Conservation (phyloP, 2,797 vertebrate genomes). For the Clarias platycephalus region DNA sequence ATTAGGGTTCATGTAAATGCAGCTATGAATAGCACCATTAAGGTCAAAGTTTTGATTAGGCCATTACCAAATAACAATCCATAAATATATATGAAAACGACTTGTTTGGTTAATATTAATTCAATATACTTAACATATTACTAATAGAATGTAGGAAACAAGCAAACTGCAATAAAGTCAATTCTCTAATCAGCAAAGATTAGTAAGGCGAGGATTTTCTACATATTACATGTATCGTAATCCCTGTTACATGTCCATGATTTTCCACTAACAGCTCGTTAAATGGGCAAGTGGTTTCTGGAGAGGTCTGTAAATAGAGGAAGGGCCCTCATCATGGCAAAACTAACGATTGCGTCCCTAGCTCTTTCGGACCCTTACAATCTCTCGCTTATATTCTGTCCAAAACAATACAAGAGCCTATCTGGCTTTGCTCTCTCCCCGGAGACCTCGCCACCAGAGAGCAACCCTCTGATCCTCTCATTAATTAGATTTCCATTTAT, state of each 20-base stretch:
- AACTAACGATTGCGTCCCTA: constrained; percentile 53
- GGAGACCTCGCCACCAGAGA: constrained; percentile 61
- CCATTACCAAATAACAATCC: not conserved
- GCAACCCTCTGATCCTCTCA: constrained; percentile 67
- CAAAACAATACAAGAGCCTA: constrained; percentile 56
- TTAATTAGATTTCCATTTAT: constrained; percentile 74
- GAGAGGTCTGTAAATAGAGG: constrained; percentile 41
- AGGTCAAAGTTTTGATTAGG: not conserved
- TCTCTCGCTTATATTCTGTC: constrained; percentile 54
- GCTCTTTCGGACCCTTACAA: constrained; percentile 48
- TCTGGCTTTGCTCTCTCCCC: constrained; percentile 55
- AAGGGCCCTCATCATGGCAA: constrained; percentile 44
- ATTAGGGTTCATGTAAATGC: no score
- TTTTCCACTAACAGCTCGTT: constrained; percentile 49
- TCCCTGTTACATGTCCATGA: constrained; percentile 45
- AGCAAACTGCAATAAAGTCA: not conserved
- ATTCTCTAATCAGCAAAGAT: constrained; percentile 39
- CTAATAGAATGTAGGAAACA: not conserved
- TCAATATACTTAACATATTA: no score
- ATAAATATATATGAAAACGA: not conserved
- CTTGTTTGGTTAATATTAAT: no score
- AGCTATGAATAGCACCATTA: not conserved
- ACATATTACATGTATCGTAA: constrained; percentile 41
- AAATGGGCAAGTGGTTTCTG: constrained; percentile 51
- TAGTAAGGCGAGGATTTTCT: constrained; percentile 49